phyloP scores from a whole-genome alignment of 2,888 invertebrate genomes.

The Pedicia rivosa region DNA sequence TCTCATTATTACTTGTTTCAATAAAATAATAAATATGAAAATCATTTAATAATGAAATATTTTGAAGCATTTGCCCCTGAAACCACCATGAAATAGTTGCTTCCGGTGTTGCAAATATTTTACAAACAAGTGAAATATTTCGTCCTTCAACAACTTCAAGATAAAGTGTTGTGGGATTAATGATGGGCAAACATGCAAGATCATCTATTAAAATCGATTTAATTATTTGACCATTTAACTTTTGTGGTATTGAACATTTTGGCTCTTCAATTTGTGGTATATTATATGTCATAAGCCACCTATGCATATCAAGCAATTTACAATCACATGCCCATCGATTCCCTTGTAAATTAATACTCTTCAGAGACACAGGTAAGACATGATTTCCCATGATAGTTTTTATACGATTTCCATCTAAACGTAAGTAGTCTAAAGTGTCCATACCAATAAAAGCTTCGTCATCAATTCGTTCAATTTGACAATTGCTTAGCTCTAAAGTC shows the following conservation, averaged over 20 bases:
- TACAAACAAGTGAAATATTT: conserved; percentile 65
- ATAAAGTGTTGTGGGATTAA: conserved; percentile 56
- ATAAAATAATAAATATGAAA: conserved; percentile 52
- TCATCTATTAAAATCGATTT: conserved; percentile 50
- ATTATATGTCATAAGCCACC: conserved; percentile 61
- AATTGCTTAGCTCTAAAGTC: conserved; percentile 65
- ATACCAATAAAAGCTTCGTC: conserved; percentile 68
- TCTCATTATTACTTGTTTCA: conserved; percentile 56
- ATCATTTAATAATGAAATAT: conserved; percentile 53
- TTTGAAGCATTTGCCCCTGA: conserved; percentile 63
- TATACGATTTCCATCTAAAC: conserved; percentile 67
- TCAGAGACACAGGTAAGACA: conserved; percentile 58
- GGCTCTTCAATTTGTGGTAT: conserved; percentile 67
- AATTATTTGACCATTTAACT: conserved; percentile 49
- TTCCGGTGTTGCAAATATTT: conserved; percentile 66
- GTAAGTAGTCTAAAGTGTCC: conserved; percentile 67
- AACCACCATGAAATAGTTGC: conserved; percentile 72
- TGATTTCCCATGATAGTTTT: conserved; percentile 51
- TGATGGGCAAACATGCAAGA: conserved; percentile 67
- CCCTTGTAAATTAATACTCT: conserved; percentile 66
- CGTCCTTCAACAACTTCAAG: conserved; percentile 65
- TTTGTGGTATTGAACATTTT: conserved; percentile 52
- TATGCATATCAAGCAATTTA: conserved; percentile 55
- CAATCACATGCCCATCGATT: conserved; percentile 88
- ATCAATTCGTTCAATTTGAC: conserved; percentile 61